These are phyloP conservation scores for Ailurus styani DNA, from an alignment of 2,113 vertebrate genomes.

Conservation along the genomic window DNA sequence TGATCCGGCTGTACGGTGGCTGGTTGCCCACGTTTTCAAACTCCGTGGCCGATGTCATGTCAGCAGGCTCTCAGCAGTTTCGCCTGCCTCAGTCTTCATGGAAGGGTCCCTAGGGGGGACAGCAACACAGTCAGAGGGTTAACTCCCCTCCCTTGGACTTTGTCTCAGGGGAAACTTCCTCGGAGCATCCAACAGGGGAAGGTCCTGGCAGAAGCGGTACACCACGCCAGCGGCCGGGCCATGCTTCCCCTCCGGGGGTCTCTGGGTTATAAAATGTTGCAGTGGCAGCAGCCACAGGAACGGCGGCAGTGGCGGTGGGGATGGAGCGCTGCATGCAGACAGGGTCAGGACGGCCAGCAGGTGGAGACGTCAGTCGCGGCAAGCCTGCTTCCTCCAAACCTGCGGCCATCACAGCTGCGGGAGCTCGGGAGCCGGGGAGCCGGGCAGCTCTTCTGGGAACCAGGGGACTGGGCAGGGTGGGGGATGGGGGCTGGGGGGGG, in stretches of 20 bases:
- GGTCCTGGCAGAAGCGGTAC: neutral
- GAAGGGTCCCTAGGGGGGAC: conserved; percentile 71
- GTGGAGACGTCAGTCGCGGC: conserved; percentile 53
- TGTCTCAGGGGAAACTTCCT: conserved; percentile 51
- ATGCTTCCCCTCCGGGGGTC: conserved; percentile 17
- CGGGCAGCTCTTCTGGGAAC: neutral
- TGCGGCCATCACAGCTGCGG: neutral
- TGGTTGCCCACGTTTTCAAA: conserved; percentile 95
- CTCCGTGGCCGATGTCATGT: conserved; percentile 94
- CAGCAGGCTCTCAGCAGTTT: conserved; percentile 66
- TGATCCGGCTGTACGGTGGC: conserved; percentile 94
- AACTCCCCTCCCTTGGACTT: conserved; percentile 7
- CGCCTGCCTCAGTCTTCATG: conserved; percentile 67
- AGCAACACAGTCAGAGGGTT: conserved; percentile 65
- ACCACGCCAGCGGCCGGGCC: neutral
- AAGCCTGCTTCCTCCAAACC: conserved; percentile 1
- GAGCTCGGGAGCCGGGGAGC: neutral
- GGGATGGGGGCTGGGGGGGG: neutral
- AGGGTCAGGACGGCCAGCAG: conserved; percentile 65
- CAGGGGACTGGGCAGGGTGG: neutral
- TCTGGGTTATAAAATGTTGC: conserved; percentile 57
- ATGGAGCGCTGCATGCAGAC: conserved; percentile 37
- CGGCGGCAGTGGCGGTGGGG: neutral
- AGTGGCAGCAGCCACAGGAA: neutral
- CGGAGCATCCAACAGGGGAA: neutral